phyloP scores from a whole-genome alignment of 1,140 invertebrate species.

The Parapsyche elsis region DNA sequence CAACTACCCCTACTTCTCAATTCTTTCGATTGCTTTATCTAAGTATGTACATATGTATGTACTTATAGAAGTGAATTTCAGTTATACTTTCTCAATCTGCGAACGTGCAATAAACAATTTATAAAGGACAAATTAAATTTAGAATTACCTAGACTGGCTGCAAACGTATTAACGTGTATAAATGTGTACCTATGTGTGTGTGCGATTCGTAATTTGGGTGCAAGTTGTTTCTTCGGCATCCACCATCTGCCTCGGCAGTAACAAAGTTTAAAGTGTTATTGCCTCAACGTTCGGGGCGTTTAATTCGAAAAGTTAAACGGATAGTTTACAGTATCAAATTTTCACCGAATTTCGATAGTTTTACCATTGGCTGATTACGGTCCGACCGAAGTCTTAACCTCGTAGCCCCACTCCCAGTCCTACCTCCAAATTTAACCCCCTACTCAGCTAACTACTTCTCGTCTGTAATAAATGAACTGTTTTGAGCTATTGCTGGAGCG shows the following conservation, averaged over 20 bases:
- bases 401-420: background rate
- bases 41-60: no score
- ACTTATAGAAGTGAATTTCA: no score
- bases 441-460: no score
- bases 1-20: no score
- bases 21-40: no score
- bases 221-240: constrained; percentile 44
- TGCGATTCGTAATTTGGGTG: constrained; percentile 20
- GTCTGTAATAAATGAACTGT: background rate
- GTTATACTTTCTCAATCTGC: no score
- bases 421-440: background rate
- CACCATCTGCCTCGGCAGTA: constrained; percentile 49
- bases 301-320: constrained; percentile 51
- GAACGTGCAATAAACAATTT: no score
- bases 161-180: no score
- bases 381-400: background rate
- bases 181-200: no score
- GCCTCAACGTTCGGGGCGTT: constrained; percentile 41
- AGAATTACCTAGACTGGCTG: no score
- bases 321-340: constrained; percentile 31
- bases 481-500: background rate
- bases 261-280: constrained; percentile 52
- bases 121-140: no score
- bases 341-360: constrained; percentile 16
- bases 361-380: background rate